Conservation (phyloP, 1,140 invertebrate genomes). For the Rhyacophila brunnea region DNA sequence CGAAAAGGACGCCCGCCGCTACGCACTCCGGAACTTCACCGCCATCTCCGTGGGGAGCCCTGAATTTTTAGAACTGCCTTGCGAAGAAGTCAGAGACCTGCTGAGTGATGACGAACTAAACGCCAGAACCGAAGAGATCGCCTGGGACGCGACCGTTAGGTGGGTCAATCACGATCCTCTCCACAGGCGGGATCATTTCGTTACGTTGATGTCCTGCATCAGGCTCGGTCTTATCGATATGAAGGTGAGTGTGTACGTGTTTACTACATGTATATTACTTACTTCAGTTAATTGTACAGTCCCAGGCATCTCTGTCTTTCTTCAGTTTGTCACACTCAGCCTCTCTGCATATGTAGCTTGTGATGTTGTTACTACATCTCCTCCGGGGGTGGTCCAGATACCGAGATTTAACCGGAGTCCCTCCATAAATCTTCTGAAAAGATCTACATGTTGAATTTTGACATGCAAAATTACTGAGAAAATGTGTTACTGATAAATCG, state of each 20-base stretch:
- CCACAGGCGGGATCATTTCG: constrained; percentile 63
- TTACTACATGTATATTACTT: too few relatives aligned
- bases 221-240: constrained; percentile 83
- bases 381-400: too few relatives aligned
- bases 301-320: too few relatives aligned
- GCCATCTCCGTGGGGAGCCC: constrained; percentile 66
- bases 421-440: too few relatives aligned
- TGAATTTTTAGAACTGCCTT: constrained; percentile 68
- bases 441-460: too few relatives aligned
- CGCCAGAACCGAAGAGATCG: constrained; percentile 60
- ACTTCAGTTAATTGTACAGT: too few relatives aligned
- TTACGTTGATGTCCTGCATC: constrained; percentile 75
- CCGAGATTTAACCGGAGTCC: too few relatives aligned
- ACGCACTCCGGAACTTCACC: constrained; percentile 72
- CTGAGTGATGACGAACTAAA: constrained; percentile 77
- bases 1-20: constrained; percentile 65
- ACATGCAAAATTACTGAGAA: too few relatives aligned
- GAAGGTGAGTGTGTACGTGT: constrained; percentile 55
- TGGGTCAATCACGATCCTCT: constrained; percentile 63
- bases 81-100: constrained; percentile 68
- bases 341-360: too few relatives aligned
- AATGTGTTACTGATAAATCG: too few relatives aligned
- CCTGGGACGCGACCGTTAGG: constrained; percentile 58
- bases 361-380: too few relatives aligned
- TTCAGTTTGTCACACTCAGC: too few relatives aligned